phyloP scores from a whole-genome alignment of 2,888 invertebrate species.

The Trileptium ribeirensis region DNA sequence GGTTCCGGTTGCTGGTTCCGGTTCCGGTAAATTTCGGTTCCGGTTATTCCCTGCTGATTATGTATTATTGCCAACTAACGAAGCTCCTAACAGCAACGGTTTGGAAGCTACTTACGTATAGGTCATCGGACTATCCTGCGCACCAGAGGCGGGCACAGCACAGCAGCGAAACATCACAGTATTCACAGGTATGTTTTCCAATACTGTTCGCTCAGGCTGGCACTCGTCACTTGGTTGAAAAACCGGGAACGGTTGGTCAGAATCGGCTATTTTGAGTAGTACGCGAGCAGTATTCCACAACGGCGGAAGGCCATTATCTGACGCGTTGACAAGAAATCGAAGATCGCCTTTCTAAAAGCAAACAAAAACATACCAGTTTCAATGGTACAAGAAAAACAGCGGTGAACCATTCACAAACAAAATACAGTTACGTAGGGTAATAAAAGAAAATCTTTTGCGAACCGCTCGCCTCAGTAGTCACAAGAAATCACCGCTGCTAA shows the following conservation, averaged over 20 bases:
- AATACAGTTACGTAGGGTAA: too few relatives aligned
- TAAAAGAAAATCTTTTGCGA: too few relatives aligned
- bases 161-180: conserved; percentile 42
- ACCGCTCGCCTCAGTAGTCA: too few relatives aligned
- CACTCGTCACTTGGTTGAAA: conserved; percentile 43
- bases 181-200: conserved; percentile 43
- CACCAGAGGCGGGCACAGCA: conserved; percentile 38
- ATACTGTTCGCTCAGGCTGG: conserved; percentile 35
- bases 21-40: too few relatives aligned
- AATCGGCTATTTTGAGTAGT: conserved; percentile 74
- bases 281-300: conserved; percentile 68
- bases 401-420: too few relatives aligned
- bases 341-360: conserved; percentile 39
- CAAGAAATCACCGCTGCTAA: too few relatives aligned
- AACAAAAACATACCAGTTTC: background rate
- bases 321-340: conserved; percentile 65
- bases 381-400: too few relatives aligned
- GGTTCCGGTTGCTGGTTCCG: too few relatives aligned
- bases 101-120: conserved; percentile 42
- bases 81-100: too few relatives aligned
- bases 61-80: too few relatives aligned
- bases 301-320: conserved; percentile 65
- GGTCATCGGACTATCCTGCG: conserved; percentile 35
- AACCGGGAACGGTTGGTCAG: conserved; percentile 60
- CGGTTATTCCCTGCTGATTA: too few relatives aligned